A percentile compares a stretch with the other conserved stretches of the same genome.
Evolutionary conservation across 2,797 vertebrate species (phyloP).

Genomic region (Buphagus erythrorhynchus): DNA sequence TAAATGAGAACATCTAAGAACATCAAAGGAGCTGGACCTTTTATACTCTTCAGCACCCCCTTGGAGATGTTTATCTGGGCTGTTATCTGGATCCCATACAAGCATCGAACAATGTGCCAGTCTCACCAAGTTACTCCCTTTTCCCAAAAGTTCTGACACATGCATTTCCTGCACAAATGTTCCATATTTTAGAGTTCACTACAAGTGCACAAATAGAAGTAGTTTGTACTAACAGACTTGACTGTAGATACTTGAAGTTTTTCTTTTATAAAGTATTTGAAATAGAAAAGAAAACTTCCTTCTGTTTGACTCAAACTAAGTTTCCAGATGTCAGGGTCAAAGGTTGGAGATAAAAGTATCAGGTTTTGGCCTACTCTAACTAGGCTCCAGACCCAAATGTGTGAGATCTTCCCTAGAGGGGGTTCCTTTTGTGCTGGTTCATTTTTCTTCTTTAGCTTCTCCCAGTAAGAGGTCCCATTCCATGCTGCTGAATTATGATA

Average conservation of each 20-base stretch:
- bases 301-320: conserved; percentile 86
- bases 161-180: conserved; percentile 74
- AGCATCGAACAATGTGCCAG: conserved; percentile 77
- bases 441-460: conserved; percentile 83
- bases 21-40: conserved; percentile 81
- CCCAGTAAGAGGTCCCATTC: conserved; percentile 87
- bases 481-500: conserved; percentile 84
- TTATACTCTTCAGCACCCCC: conserved; percentile 75
- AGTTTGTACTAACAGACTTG: conserved; percentile 70
- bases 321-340: conserved; percentile 98
- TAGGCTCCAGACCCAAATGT: conserved; percentile 81
- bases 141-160: conserved; percentile 67
- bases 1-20: conserved; percentile 78
- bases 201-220: conserved; percentile 77
- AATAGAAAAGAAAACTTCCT: conserved; percentile 91
- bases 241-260: conserved; percentile 70
- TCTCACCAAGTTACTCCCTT: conserved; percentile 76
- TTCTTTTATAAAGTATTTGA: conserved; percentile 77
- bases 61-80: conserved; percentile 83
- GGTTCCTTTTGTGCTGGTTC: conserved; percentile 80
- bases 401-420: conserved; percentile 87
- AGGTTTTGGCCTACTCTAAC: conserved; percentile 86
- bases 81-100: conserved; percentile 81
- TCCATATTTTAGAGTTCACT: conserved; percentile 84
- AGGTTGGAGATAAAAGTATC: conserved; percentile 96